A percentile compares a stretch with the other conserved stretches of the same genome.
Evolutionary conservation across 2,113 vertebrate genomes (phyloP).

Genomic region (Myodes glareolus): DNA sequence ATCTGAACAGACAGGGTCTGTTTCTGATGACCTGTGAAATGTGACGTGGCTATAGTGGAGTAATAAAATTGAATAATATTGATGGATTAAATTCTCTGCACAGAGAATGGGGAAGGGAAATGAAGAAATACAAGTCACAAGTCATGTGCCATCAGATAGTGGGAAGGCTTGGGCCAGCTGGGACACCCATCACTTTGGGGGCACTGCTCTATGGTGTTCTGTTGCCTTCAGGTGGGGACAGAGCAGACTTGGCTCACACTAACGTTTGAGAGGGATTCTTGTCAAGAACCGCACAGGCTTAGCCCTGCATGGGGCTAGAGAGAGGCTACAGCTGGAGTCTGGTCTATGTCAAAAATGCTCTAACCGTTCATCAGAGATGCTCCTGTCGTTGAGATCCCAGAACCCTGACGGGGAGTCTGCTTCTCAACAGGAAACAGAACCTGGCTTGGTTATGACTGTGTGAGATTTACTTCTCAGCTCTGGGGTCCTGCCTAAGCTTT

Average conservation of each 20-base stretch:
- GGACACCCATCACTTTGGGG: accelerated
- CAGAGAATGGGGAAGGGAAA: background rate
- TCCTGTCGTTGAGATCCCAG: background rate
- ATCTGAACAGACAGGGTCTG: background rate
- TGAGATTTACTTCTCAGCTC: slow-evolving; percentile 60
- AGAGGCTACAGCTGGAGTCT: slow-evolving; percentile 16
- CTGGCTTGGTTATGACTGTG: slow-evolving; percentile 27
- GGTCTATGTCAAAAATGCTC: slow-evolving; percentile 42
- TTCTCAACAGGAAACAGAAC: slow-evolving; percentile 63
- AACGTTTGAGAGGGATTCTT: background rate
- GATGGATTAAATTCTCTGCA: background rate
- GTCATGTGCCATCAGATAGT: background rate
- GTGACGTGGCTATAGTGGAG: background rate
- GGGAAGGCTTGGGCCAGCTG: too few species aligned
- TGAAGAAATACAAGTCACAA: background rate
- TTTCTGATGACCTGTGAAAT: background rate
- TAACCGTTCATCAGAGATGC: background rate
- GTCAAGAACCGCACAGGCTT: background rate
- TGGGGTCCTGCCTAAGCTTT: background rate
- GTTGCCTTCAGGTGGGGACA: background rate
- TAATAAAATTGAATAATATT: background rate
- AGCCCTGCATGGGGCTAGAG: background rate
- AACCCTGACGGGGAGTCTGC: background rate
- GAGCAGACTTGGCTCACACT: background rate
- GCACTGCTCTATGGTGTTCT: background rate